phyloP scores from a whole-genome alignment of 2,797 vertebrate genomes.

The Rhadinocentrus ornatus region DNA sequence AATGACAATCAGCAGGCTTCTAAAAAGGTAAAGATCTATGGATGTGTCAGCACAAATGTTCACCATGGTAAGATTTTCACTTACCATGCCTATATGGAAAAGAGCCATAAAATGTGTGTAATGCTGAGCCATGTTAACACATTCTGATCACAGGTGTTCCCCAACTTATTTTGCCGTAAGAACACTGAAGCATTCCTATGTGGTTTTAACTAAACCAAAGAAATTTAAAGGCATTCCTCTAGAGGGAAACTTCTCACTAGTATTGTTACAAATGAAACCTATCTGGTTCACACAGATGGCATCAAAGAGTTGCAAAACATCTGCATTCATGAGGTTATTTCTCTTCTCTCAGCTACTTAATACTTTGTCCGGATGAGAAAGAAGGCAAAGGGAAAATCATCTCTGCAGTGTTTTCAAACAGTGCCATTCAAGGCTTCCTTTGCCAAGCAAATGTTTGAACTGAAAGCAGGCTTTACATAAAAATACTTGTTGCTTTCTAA shows the following conservation, averaged over 20 bases:
- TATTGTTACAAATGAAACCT: neutral
- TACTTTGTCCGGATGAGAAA: neutral
- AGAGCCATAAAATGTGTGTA: neutral
- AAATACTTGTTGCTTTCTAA: neutral
- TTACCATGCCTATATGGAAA: constrained; percentile 59
- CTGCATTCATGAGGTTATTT: neutral
- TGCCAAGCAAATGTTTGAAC: neutral
- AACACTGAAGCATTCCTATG: neutral
- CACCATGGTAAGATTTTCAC: constrained; percentile 60
- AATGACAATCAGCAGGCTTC: neutral
- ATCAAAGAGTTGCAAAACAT: neutral
- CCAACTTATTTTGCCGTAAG: neutral
- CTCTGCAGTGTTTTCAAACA: too few species aligned
- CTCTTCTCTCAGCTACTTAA: neutral
- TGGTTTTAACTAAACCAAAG: neutral
- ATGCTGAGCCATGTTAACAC: neutral
- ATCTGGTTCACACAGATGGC: neutral
- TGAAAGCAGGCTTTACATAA: neutral
- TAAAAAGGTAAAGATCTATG: constrained; percentile 38
- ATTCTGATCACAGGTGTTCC: neutral
- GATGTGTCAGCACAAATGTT: constrained; percentile 62
- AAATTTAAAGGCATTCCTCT: neutral
- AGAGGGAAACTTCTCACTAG: neutral
- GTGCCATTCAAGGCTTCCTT: neutral
- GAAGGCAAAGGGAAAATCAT: neutral